These are phyloP conservation scores for Zygaena filipendulae DNA, from an alignment of 2,888 invertebrate genomes.

Conservation along the genomic window DNA sequence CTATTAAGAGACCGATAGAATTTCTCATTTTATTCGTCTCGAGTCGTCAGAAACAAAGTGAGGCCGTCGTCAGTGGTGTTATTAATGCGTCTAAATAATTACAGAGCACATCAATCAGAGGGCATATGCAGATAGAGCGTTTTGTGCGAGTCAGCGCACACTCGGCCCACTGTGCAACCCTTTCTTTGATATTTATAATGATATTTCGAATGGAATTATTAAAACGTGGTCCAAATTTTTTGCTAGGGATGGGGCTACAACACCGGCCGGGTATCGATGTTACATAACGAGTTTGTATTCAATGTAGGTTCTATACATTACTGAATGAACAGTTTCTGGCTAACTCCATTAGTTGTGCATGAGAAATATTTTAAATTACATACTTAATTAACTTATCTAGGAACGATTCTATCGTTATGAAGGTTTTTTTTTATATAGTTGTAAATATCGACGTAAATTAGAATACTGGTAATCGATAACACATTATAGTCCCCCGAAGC, in stretches of 20 bases:
- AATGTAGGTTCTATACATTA: no score
- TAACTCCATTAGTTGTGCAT: no score
- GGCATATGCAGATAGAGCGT: slow-evolving; percentile 63
- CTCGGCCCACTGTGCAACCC: slow-evolving; percentile 61
- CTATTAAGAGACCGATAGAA: slow-evolving; percentile 62
- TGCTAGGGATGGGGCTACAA: slow-evolving; percentile 16
- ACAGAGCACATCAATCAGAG: slow-evolving; percentile 67
- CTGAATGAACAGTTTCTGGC: no score
- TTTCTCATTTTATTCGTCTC: slow-evolving; percentile 67
- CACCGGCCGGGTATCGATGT: no score
- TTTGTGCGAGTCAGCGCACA: slow-evolving; percentile 64
- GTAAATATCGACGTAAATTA: no score
- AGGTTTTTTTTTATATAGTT: no score
- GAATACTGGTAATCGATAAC: no score
- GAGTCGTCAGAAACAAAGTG: slow-evolving; percentile 66
- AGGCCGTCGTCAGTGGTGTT: slow-evolving; percentile 61
- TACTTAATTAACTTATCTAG: no score
- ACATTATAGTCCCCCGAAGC: no score
- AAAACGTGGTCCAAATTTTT: slow-evolving; percentile 36
- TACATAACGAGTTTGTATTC: slow-evolving; percentile 4
- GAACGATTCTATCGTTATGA: no score
- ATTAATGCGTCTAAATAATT: slow-evolving; percentile 70
- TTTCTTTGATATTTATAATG: slow-evolving; percentile 62
- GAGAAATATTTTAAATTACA: no score
- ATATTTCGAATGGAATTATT: slow-evolving; percentile 58